Evolutionary conservation across 2,888 invertebrate species (phyloP), one percentile per base, ranked within the genome.

Genomic region (Autographa gamma): DNA sequence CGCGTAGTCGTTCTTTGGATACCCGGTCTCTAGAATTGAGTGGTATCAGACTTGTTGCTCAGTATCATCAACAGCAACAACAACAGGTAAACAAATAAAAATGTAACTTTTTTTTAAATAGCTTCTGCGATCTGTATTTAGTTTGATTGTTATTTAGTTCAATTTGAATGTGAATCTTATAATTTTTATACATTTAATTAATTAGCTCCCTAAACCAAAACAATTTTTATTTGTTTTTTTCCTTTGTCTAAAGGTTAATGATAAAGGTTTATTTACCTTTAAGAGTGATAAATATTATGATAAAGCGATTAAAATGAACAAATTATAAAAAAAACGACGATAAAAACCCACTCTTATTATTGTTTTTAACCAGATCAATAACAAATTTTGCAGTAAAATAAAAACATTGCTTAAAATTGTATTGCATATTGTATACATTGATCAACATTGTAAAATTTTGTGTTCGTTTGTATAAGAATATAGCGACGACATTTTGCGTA

Each of bases 1-100:
- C 97, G 13, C 96, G 97, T 66, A 97, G 97, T 90, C 96, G 97
- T 74, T 98, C 97, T 0, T 91, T 98, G 90, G 98, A 98, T 90
- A 96, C 97, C 38, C 96, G 97, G 77, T 96, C 97, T 11, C 92
- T 97, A 86, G 97, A 97, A 87, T 93, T 96, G 68, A 97, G 97
- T 71, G 97, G 97, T 48, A 96, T 97, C 76, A 95, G 96, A 66
- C 89, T 96, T 58, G 95, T 97, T 66, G 93, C 97, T 14, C 96
- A 97, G 83, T 93, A 96, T 64, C 89, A 92, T 38, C 90, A 92
- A 65, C 91, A 92, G 66, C 88, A 89, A 69, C 85, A 86, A 61
- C 71, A 76, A 9, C 77, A 79, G 78, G 78, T 81, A 79, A 69
- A 60, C 52, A 31, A n/a, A 31, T 4, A 60, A 16, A 2, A 2